Base-by-base conservation (phyloP, 2,888 invertebrate species). In the Thyatira batis region DNA sequence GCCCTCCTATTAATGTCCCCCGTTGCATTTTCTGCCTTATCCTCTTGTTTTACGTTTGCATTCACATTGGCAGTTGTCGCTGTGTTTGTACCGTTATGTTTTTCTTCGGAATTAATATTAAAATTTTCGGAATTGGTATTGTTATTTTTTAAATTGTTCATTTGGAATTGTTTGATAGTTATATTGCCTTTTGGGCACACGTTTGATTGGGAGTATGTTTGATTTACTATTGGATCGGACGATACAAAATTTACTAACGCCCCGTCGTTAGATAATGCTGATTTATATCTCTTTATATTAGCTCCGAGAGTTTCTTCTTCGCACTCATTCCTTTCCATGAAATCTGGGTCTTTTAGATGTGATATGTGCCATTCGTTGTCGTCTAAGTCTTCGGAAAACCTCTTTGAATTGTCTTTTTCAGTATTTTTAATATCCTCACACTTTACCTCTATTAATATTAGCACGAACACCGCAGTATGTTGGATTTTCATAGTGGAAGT, bases 291-390 rank as follows among this genome's bases (percentile, higher is more conserved):
- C 17, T 58, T 68, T 0, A 66, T 65, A 57, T 65, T 78, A 3
- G 83, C 79, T n/a, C 67, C 63, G 3, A 82, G 76, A 0, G 79
- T 78, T 6, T 82, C 79, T 6, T 64, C 73, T 50, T 58, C 55
- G 49, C 86, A 85, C 0, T 63, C 58, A 23, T 61, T 65, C n/a
- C 65, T 62, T 33, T 63, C 57, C 4, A 65, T 65, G 10, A 78
- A 71, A 25, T 73, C 68, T 4, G 60, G 59, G 1, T 75, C 66
- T 55, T 69, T 80, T 23, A 85, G 67, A 55, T 85, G 84, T 1
- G 80, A 68, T 1, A 84, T 58, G 20, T 84, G 80, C 84, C 85
- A 87, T 13, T 85, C 76, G 8, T 69, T 54, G 20, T 83, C 80
- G 6, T 73, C 57, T 9, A 79, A 23, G 13, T 78, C 69, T 9